A percentile compares a stretch with the other conserved stretches of the same genome.
Evolutionary conservation across 2,888 invertebrate genomes (phyloP).

Genomic region (Drosophila prolongata): DNA sequence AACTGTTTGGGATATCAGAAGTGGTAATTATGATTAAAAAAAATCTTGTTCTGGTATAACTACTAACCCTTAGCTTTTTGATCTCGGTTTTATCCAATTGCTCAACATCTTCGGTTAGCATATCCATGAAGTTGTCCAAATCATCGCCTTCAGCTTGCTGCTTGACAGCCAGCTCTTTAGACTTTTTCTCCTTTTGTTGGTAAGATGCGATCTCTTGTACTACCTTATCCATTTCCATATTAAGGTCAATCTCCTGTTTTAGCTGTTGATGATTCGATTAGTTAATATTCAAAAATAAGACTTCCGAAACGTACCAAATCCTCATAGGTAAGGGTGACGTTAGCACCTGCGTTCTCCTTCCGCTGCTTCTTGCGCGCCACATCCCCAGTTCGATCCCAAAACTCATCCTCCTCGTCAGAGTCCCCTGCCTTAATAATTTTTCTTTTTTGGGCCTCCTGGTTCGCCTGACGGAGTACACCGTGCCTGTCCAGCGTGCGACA

Average conservation of each 20-base stretch:
- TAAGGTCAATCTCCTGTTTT: constrained; percentile 76
- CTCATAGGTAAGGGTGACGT: constrained; percentile 87
- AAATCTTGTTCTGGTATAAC: neutral
- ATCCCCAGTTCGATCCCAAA: constrained; percentile 96
- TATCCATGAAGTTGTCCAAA: constrained; percentile 93
- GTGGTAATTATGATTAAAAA: no score
- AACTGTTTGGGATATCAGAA: constrained; percentile 82
- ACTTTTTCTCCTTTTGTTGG: constrained; percentile 83
- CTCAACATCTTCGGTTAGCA: constrained; percentile 86
- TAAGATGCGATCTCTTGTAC: constrained; percentile 85
- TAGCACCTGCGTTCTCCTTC: constrained; percentile 84
- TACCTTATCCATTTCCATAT: constrained; percentile 88
- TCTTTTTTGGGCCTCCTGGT: constrained; percentile 93
- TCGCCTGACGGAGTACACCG: constrained; percentile 93
- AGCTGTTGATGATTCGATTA: constrained; percentile 53
- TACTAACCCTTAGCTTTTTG: constrained; percentile 85
- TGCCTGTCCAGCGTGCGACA: constrained; percentile 95
- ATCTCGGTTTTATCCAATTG: constrained; percentile 88
- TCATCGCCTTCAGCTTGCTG: constrained; percentile 87
- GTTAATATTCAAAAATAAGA: neutral
- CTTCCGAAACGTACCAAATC: constrained; percentile 86
- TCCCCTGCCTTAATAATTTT: constrained; percentile 93
- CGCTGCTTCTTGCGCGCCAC: constrained; percentile 93
- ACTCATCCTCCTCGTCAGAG: constrained; percentile 97
- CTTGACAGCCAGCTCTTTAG: constrained; percentile 66